Evolutionary conservation across 1,140 invertebrate species (phyloP).

Genomic region (Atta colombica): DNA sequence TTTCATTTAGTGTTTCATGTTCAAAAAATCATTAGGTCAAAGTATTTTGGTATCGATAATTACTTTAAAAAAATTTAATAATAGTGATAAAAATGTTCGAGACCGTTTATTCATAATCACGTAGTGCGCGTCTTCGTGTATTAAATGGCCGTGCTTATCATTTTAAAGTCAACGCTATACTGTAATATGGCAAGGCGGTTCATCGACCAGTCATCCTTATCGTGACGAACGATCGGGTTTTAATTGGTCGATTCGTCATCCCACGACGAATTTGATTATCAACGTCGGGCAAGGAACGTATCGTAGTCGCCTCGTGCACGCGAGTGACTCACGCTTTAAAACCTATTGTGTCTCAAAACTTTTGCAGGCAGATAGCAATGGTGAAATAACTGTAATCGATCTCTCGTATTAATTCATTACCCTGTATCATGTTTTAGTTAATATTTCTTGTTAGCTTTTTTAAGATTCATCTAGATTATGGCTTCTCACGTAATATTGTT

Average conservation of each 20-base stretch:
- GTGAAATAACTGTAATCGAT: conserved; percentile 61
- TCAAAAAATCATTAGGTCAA: neutral
- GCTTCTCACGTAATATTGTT: neutral
- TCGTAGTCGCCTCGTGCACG: conserved; percentile 81
- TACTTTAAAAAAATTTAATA: neutral
- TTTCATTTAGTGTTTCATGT: neutral
- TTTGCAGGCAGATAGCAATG: conserved; percentile 52
- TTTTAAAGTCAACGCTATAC: conserved; percentile 64
- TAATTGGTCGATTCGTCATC: conserved; percentile 87
- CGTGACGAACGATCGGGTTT: conserved; percentile 83
- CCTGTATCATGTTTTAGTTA: conserved; percentile 22
- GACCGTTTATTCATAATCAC: conserved; percentile 32
- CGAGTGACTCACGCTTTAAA: conserved; percentile 85
- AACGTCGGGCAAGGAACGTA: conserved; percentile 83
- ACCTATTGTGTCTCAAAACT: conserved; percentile 72
- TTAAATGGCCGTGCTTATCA: conserved; percentile 51
- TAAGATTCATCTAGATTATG: neutral
- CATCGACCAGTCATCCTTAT: conserved; percentile 84
- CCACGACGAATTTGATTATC: conserved; percentile 86
- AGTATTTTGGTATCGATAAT: neutral
- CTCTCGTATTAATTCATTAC: conserved; percentile 47
- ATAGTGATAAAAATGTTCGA: neutral
- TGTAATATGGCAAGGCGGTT: conserved; percentile 72
- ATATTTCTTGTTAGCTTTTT: conserved; percentile 20
- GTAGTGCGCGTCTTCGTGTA: conserved; percentile 13